Evolutionary conservation across 2,113 vertebrate species (phyloP), one percentile per base, ranked within the genome.

Genomic region (Dasypus novemcinctus): DNA sequence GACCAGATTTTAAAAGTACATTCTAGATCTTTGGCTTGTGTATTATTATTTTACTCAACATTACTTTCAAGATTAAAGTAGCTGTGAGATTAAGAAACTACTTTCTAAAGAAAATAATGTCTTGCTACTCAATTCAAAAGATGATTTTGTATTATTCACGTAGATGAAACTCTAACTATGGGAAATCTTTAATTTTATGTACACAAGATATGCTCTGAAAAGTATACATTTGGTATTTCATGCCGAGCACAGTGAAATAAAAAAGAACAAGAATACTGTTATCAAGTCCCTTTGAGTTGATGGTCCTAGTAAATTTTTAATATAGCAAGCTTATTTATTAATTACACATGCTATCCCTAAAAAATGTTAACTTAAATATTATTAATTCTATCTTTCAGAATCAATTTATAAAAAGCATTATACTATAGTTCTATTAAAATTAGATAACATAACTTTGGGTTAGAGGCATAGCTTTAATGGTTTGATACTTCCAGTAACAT

Each of bases 321-420:
- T 31, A 41, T 23, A 71, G 27, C 52, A 18, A 20, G 2, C 31
- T 66, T 74, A 54, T 61, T 23, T 72, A 61, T 25, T 84, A 63
- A 72, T 10, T 61, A 1, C 3, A 69, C 17, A 7, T 59, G 29
- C 2, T 15, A 61, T 52, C 52, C 52, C 14, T 86, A 41, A 86
- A 84, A 78, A 87, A 95, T 64, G 54, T 79, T 54, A 71, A 75
- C 9, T 17, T 59, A 94, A 61, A 54, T 90, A 87, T 59, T 82
- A 66, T n/a, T n/a, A n/a, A n/a, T n/a, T n/a, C 14, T 57, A 3
- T 68, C 36, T 86, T 31, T 15, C 87, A 38, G 76, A 82, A 84
- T 88, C 57, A 83, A 71, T 49, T 17, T 54, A 12, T 17, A 57
- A n/a, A 69, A 74, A 18, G 17, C 29, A 74, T 9, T 7, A 12